phyloP scores from a whole-genome alignment of 2,888 invertebrate genomes.

The Orthonevra nobilis region DNA sequence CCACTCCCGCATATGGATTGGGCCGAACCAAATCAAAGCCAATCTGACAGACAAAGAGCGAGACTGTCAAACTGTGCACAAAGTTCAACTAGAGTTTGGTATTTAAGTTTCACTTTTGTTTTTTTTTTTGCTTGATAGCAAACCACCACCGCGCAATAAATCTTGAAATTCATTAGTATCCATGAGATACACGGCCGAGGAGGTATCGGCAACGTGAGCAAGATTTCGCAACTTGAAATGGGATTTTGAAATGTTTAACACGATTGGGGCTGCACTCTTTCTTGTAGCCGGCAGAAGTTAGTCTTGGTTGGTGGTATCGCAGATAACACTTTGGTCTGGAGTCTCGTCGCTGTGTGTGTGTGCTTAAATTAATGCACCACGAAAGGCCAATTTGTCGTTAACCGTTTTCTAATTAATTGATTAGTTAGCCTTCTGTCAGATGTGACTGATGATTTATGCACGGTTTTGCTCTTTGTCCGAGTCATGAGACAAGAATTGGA shows the following conservation, averaged over 20 bases:
- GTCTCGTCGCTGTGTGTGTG: no score
- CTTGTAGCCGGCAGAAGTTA: constrained; percentile 9
- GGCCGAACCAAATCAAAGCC: constrained; percentile 25
- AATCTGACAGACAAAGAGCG: constrained; percentile 39
- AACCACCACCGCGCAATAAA: background rate
- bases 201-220: constrained; percentile 11
- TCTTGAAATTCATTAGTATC: constrained; percentile 50
- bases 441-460: constrained; percentile 54
- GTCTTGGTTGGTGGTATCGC: constrained; percentile 8
- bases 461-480: constrained; percentile 1
- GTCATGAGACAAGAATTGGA: constrained; percentile 16
- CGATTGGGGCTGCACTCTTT: constrained; percentile 46
- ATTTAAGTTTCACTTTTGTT: constrained; percentile 45
- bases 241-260: constrained; percentile 58
- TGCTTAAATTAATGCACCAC: constrained; percentile 56
- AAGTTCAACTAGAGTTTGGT: constrained; percentile 38
- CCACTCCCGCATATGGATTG: constrained; percentile 53
- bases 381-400: constrained; percentile 66
- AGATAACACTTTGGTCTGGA: constrained; percentile 54
- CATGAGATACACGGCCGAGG: constrained; percentile 39
- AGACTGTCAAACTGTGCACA: constrained; percentile 12
- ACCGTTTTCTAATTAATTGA: constrained; percentile 63
- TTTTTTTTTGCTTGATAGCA: background rate
- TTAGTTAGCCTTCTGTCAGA: constrained; percentile 54
- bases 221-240: constrained; percentile 40